phyloP scores from a whole-genome alignment of 2,888 invertebrate genomes.

The Ethmia dodecea region DNA sequence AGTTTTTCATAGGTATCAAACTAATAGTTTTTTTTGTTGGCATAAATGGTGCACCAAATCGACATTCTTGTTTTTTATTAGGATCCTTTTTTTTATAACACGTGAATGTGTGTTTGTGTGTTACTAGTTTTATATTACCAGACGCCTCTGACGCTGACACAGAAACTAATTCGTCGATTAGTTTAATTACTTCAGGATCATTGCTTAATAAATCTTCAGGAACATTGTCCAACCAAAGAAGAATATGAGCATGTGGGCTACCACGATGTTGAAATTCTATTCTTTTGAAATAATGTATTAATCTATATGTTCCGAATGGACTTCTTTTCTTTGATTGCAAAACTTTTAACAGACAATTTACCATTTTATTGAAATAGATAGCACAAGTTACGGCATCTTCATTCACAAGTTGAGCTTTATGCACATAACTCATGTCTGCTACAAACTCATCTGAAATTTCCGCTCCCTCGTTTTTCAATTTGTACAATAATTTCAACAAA shows the following conservation, averaged over 20 bases:
- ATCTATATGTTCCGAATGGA: constrained; percentile 33
- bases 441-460: constrained; percentile 22
- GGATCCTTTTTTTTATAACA: constrained; percentile 28
- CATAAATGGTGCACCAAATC: constrained; percentile 36
- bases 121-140: constrained; percentile 28
- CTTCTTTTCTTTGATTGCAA: constrained; percentile 28
- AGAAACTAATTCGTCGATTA: constrained; percentile 28
- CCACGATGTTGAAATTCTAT: constrained; percentile 42
- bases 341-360: constrained; percentile 26
- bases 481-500: constrained; percentile 33
- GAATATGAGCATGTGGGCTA: constrained; percentile 36
- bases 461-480: constrained; percentile 26
- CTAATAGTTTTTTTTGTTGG: constrained; percentile 23
- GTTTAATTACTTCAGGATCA: constrained; percentile 18
- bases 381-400: constrained; percentile 35
- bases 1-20: constrained; percentile 29
- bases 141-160: constrained; percentile 29
- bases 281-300: constrained; percentile 32
- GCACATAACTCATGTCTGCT: constrained; percentile 18
- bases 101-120: constrained; percentile 31
- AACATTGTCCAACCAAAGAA: constrained; percentile 39
- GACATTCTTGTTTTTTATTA: constrained; percentile 25
- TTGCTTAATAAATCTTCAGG: constrained; percentile 24
- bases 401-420: constrained; percentile 23
- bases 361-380: constrained; percentile 39